Conservation (phyloP, 2,113 vertebrate species). For the Nothocercus julius region DNA sequence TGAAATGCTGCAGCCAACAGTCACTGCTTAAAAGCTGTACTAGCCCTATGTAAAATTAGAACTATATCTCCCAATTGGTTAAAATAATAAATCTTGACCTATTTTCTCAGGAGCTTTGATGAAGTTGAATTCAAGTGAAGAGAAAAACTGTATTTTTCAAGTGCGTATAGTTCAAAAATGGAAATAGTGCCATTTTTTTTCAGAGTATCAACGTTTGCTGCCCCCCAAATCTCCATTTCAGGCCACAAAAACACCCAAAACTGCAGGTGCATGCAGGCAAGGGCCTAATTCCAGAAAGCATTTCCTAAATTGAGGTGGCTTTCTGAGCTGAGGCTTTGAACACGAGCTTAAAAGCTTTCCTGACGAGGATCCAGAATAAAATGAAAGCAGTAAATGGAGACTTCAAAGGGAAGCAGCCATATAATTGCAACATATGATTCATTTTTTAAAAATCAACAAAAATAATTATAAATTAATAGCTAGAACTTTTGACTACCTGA, state of each 20-base stretch:
- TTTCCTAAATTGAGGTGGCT: neutral
- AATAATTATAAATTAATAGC: neutral
- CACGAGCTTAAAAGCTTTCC: neutral
- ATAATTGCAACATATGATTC: neutral
- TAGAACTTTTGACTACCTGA: neutral
- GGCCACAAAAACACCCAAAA: neutral
- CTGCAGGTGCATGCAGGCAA: neutral
- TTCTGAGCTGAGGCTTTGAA: neutral
- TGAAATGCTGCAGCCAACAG: neutral
- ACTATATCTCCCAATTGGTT: neutral
- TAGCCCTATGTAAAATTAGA: neutral
- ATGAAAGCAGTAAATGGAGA: neutral
- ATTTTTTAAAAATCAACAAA: neutral
- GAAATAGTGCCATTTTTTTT: neutral
- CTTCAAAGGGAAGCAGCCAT: neutral
- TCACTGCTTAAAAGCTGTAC: neutral
- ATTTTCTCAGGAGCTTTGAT: neutral
- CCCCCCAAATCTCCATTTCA: neutral
- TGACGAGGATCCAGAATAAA: neutral
- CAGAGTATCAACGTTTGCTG: neutral
- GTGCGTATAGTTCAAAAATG: neutral
- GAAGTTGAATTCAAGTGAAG: neutral
- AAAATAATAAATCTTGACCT: neutral
- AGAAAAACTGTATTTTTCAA: neutral
- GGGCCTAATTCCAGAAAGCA: neutral